Percentiles rank a stretch among this genome's conserved stretches.
These are phyloP conservation scores for Campoletis raptor DNA, from an alignment of 2,888 invertebrate species.

Conservation along the genomic window DNA sequence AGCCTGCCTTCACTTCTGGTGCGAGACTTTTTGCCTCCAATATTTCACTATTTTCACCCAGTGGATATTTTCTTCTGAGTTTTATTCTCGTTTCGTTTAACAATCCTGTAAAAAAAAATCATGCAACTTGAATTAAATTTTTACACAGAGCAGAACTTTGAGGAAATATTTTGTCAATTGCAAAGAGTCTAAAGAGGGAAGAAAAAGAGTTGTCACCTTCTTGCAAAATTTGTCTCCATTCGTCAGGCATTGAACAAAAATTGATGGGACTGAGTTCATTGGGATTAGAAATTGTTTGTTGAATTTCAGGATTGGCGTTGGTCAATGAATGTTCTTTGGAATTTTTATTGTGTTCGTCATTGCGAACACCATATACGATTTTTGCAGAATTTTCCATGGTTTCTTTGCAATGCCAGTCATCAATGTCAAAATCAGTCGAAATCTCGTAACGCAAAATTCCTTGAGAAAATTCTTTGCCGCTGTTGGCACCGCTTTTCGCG, in stretches of 20 bases:
- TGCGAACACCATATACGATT: neutral
- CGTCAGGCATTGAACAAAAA: neutral
- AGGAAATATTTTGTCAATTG: neutral
- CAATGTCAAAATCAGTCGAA: constrained; percentile 28
- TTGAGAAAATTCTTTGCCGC: constrained; percentile 22
- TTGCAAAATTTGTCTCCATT: constrained; percentile 16
- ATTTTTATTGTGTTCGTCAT: neutral
- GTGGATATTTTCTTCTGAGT: constrained; percentile 27
- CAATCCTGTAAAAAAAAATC: constrained; percentile 15
- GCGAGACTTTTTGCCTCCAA: neutral
- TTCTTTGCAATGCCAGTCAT: constrained; percentile 44
- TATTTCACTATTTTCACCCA: neutral
- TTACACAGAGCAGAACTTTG: neutral
- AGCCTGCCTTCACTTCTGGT: neutral
- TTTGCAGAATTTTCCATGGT: constrained; percentile 20
- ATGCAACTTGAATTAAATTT: neutral
- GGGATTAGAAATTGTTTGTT: neutral
- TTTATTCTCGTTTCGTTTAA: constrained; percentile 17
- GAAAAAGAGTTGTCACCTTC: constrained; percentile 10
- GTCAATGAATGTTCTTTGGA: neutral
- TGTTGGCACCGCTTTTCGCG: constrained; percentile 4
- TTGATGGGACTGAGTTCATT: neutral
- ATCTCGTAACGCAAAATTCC: constrained; percentile 36
- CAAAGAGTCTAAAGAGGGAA: neutral
- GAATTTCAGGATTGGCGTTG: neutral